Percentiles rank a stretch among this genome's conserved stretches.
These are phyloP conservation scores for Danio aesculapii DNA, from an alignment of 2,797 vertebrate species.

Conservation along the genomic window DNA sequence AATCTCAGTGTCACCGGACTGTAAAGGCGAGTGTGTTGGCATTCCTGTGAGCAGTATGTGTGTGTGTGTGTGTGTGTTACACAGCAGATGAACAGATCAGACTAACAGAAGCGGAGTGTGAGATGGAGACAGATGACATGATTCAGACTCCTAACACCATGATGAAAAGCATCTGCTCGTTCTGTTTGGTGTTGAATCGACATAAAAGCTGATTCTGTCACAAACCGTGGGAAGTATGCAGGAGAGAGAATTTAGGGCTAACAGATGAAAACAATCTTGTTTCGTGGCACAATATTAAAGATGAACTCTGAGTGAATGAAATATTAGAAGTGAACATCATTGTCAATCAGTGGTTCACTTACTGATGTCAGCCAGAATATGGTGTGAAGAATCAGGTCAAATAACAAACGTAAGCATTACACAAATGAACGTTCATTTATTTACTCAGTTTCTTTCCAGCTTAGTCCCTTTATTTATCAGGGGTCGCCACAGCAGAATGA, in stretches of 20 bases:
- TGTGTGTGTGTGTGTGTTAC: background rate
- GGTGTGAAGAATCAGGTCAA: too few relatives aligned
- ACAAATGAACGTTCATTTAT: too few relatives aligned
- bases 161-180: conserved; percentile 24
- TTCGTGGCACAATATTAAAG: background rate
- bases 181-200: background rate
- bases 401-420: too few relatives aligned
- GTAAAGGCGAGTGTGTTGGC: too few relatives aligned
- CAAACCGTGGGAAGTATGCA: background rate
- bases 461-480: too few relatives aligned
- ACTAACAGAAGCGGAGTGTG: background rate
- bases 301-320: background rate
- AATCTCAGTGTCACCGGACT: too few relatives aligned
- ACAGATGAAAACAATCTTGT: background rate
- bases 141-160: conserved; percentile 27
- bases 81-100: background rate
- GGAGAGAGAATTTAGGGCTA: background rate
- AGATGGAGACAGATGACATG: conserved; percentile 7
- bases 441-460: too few relatives aligned
- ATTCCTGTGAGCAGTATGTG: background rate
- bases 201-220: conserved; percentile 11
- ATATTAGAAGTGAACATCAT: background rate
- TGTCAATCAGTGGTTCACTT: background rate
- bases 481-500: too few relatives aligned
- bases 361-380: conserved; percentile 2